Evolutionary conservation across 2,888 invertebrate species (phyloP).

Genomic region (Hesperia comma): DNA sequence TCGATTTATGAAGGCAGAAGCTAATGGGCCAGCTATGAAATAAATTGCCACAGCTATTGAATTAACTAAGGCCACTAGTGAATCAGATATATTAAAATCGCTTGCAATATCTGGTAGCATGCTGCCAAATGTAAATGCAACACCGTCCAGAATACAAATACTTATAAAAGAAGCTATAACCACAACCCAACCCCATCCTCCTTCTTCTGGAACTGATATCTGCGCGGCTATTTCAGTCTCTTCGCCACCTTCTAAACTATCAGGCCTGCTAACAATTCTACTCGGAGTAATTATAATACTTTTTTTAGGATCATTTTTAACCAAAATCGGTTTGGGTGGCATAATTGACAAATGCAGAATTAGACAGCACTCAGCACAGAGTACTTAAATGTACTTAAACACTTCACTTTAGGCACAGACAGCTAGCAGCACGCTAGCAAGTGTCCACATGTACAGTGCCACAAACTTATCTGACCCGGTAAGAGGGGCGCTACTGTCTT

Average conservation of each 20-base stretch:
- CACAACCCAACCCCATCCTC: slow-evolving; percentile 77
- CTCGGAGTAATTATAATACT: slow-evolving; percentile 60
- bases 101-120: slow-evolving; percentile 59
- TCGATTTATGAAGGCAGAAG: slow-evolving; percentile 73
- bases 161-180: slow-evolving; percentile 59
- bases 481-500: too few relatives aligned
- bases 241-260: slow-evolving; percentile 63
- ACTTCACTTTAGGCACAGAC: too few relatives aligned
- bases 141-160: slow-evolving; percentile 67
- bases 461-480: too few relatives aligned
- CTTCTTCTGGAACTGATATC: slow-evolving; percentile 70
- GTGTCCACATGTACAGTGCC: too few relatives aligned
- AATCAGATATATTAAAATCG: slow-evolving; percentile 58
- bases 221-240: slow-evolving; percentile 77
- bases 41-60: slow-evolving; percentile 70
- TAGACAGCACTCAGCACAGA: neutral
- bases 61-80: slow-evolving; percentile 65
- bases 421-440: too few relatives aligned
- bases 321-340: slow-evolving; percentile 47
- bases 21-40: slow-evolving; percentile 64
- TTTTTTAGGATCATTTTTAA: slow-evolving; percentile 51
- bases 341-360: slow-evolving; percentile 31
- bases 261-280: slow-evolving; percentile 54
- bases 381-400: too few relatives aligned
- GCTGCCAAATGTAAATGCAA: slow-evolving; percentile 70